These are phyloP conservation scores for Madoqua kirkii DNA, from an alignment of 2,113 vertebrate species.

Conservation along the genomic window DNA sequence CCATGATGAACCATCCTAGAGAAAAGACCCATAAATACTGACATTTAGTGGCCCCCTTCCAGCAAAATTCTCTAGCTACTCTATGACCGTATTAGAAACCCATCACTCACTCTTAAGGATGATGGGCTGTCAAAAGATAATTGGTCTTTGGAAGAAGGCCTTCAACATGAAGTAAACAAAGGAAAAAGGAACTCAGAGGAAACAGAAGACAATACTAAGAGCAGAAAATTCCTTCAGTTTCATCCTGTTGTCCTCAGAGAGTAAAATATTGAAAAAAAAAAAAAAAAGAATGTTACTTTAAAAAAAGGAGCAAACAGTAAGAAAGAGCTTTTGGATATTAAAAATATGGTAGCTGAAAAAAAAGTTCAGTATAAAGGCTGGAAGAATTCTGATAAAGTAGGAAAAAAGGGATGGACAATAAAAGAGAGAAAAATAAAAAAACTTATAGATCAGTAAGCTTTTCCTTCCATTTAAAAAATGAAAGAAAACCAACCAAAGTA, in stretches of 20 bases:
- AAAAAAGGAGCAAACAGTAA: background rate
- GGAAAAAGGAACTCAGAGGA: background rate
- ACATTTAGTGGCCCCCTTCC: background rate
- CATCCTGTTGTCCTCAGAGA: background rate
- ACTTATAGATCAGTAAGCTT: background rate
- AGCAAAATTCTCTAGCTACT: background rate
- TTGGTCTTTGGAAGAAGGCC: background rate
- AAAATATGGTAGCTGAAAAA: background rate
- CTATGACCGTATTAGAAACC: background rate
- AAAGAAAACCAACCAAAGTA: background rate
- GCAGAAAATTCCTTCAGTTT: background rate
- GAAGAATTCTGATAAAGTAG: background rate
- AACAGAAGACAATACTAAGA: background rate
- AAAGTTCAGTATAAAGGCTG: background rate
- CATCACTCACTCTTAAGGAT: conserved; percentile 20
- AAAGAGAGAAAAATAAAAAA: background rate
- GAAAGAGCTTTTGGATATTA: background rate
- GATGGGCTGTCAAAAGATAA: background rate
- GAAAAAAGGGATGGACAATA: background rate
- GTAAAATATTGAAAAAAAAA: background rate
- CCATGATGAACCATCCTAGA: background rate
- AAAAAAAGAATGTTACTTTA: background rate
- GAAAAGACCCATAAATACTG: background rate
- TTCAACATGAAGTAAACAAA: conserved; percentile 8
- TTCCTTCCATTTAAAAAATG: background rate